A percentile compares a stretch with the other conserved stretches of the same genome.
phyloP scores from a whole-genome alignment of 23 tunicate genomes.

The Phallusia fumigata region DNA sequence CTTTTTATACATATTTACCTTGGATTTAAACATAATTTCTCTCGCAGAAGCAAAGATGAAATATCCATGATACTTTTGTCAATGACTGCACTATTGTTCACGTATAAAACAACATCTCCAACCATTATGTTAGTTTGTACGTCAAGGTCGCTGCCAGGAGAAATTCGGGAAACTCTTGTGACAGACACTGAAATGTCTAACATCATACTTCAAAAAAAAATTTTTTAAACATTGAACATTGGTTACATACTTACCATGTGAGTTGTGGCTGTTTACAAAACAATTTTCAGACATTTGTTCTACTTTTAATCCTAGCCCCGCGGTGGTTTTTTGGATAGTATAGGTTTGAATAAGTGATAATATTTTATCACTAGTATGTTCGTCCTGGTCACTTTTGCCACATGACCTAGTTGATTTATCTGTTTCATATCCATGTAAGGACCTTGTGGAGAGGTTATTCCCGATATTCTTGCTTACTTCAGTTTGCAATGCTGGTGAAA shows the following conservation, averaged over 20 bases:
- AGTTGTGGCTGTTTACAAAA: background rate
- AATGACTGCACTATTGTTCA: constrained; percentile 23
- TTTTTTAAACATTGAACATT: background rate
- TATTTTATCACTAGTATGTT: background rate
- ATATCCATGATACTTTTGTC: constrained; percentile 11
- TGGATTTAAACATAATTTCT: constrained; percentile 25
- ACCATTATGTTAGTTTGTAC: constrained; percentile 25
- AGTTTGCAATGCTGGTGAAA: no score
- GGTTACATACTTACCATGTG: background rate
- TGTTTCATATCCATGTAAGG: no score
- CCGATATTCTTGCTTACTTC: no score
- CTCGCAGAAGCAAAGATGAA: constrained; percentile 41
- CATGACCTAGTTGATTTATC: no score
- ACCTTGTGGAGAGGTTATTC: no score
- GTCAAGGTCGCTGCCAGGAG: constrained; percentile 47
- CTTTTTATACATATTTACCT: no score
- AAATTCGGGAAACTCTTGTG: constrained; percentile 14
- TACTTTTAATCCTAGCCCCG: constrained; percentile 52
- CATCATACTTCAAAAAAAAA: no score
- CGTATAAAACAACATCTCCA: constrained; percentile 32
- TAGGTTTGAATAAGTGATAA: background rate
- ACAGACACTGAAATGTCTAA: background rate
- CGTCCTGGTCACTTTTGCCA: background rate
- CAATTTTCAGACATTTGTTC: background rate
- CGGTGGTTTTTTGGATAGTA: constrained; percentile 32